A percentile compares a stretch with the other conserved stretches of the same genome.
Conservation (phyloP, 2,113 vertebrate genomes). For the Pao palembangensis region DNA sequence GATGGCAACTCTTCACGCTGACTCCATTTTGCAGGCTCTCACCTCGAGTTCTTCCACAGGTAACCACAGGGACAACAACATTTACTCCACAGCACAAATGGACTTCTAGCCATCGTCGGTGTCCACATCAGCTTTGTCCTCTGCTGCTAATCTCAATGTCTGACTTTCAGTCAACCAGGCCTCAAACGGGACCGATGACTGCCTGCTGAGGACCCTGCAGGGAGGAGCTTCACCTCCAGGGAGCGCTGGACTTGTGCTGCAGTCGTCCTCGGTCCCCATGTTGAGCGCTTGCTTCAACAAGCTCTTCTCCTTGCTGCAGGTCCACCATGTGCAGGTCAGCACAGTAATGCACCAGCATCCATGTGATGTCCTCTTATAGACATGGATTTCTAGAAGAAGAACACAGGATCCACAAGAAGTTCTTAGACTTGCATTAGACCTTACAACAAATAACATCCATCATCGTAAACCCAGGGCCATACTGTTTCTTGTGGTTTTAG, state of each 20-base stretch:
- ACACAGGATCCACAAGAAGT: too few relatives aligned
- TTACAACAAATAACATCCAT: too few relatives aligned
- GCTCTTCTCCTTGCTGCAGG: conserved; percentile 96
- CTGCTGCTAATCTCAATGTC: not conserved
- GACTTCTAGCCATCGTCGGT: too few relatives aligned
- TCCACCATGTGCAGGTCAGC: conserved; percentile 95
- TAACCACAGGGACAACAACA: conserved; percentile 37
- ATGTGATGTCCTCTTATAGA: not conserved
- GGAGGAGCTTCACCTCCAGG: conserved; percentile 76
- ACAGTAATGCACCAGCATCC: not conserved
- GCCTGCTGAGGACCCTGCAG: conserved; percentile 87
- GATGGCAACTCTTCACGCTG: conserved; percentile 98
- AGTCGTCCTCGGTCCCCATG: conserved; percentile 93
- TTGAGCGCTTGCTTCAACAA: conserved; percentile 97
- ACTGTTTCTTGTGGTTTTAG: too few relatives aligned
- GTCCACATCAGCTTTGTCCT: not conserved
- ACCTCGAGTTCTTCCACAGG: conserved; percentile 90
- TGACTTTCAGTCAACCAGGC: conserved; percentile 81
- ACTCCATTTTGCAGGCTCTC: conserved; percentile 94
- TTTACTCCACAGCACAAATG: too few relatives aligned
- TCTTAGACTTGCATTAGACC: too few relatives aligned
- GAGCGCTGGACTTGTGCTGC: conserved; percentile 76
- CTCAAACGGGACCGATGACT: conserved; percentile 92
- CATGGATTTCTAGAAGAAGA: too few relatives aligned
- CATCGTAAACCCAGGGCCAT: too few relatives aligned